Conservation (phyloP, 2,113 vertebrate species). For the Terrapene triunguis region DNA sequence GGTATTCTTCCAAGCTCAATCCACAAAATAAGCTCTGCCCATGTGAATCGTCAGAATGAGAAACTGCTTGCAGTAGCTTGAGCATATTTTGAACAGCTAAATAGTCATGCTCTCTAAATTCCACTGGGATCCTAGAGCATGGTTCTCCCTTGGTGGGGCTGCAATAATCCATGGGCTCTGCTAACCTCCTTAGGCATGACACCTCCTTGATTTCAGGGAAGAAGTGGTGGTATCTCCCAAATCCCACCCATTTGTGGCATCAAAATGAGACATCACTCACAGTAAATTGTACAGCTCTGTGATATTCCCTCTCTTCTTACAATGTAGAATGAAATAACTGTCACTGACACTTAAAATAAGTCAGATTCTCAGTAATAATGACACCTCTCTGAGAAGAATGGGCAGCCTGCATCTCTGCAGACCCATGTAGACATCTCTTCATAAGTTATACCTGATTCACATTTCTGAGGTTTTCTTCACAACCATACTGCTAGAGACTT, state of each 20-base stretch:
- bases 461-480: too few species aligned
- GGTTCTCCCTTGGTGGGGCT: neutral
- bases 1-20: neutral
- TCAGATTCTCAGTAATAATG: neutral
- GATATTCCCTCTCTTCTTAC: neutral
- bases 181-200: neutral
- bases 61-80: conserved; percentile 1
- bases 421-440: too few species aligned
- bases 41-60: neutral
- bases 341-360: neutral
- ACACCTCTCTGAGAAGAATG: neutral
- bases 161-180: neutral
- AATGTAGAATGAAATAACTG: neutral
- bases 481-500: too few species aligned
- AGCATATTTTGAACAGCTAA: neutral
- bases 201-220: neutral
- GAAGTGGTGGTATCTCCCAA: neutral
- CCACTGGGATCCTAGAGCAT: neutral
- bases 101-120: neutral
- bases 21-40: neutral
- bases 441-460: too few species aligned
- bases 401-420: neutral
- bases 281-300: neutral
- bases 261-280: neutral
- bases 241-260: neutral